Base-by-base conservation (phyloP, 2,888 invertebrate species). In the Lasioglossum oenotherae region DNA sequence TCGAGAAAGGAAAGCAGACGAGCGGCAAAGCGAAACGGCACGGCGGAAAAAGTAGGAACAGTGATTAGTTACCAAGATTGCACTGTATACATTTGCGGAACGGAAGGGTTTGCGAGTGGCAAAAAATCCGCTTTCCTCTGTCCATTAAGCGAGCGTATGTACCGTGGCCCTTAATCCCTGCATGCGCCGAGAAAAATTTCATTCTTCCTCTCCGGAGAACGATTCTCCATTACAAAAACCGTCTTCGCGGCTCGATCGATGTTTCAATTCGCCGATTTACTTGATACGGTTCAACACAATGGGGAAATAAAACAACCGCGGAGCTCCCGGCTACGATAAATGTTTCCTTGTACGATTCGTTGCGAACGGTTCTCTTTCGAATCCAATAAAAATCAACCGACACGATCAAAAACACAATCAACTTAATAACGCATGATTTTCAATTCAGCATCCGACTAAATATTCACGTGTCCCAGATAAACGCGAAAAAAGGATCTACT, bases 21-120 rank as follows among this genome's bases (percentile, higher is more conserved):
- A 69, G 12, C 12, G 10, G 4, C 2, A 35, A 19, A 53, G 27
- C 19, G 44, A 38, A 23, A 41, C 41, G 60, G 16, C 4, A 23
- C 41, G 60, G 16, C 4, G 27, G 35, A 44, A 23, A 44, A 35
- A 77, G 27, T 8, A 53, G n/a, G 41, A 64, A 10, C 57, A 49
- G 76, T 64, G 84, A 84, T 85, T 85, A 85, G 84, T 84, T 85
- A 84, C 85, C 57, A 38, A 73, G 79, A 84, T 84, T 84, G 75
- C 72, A 76, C 72, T 38, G 85, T 79, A 74, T 76, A 84, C 85
- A 60, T 71, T 67, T 44, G 74, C 46, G 46, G 69, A 57, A 74
- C 71, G 74, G 46, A 78, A 69, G 78, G 57, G 46, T 60, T 46
- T 53, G 38, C 46, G 16, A 73, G 67, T 44, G 27, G 73, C 14